A percentile compares a stretch with the other conserved stretches of the same genome.
These are phyloP conservation scores for Synergus itoensis DNA, from an alignment of 2,888 invertebrate species.

Conservation along the genomic window DNA sequence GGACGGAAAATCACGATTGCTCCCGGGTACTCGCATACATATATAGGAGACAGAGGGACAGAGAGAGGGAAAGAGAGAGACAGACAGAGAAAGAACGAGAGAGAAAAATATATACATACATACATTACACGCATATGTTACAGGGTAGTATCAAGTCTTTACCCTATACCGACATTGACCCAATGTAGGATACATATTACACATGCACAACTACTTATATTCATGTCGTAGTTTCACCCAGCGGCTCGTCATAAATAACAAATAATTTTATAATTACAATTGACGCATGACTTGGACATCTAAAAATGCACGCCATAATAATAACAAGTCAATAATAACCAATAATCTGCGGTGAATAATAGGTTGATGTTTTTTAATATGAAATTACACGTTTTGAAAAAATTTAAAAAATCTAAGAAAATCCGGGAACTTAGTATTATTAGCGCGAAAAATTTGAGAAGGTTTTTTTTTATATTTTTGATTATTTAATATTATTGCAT, in stretches of 20 bases:
- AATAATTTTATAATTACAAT: constrained; percentile 41
- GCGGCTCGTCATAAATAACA: constrained; percentile 23
- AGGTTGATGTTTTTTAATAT: not conserved
- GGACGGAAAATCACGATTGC: constrained; percentile 72
- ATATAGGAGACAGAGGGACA: constrained; percentile 48
- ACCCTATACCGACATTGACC: not conserved
- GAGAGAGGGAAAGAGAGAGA: constrained; percentile 48
- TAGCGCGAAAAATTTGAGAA: not conserved
- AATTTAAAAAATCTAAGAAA: no score
- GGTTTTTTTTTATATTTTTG: not conserved
- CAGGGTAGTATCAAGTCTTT: constrained; percentile 1
- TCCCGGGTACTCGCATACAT: constrained; percentile 48
- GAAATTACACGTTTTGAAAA: no score
- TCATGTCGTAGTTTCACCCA: constrained; percentile 8
- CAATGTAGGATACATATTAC: constrained; percentile 1
- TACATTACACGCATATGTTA: constrained; percentile 19
- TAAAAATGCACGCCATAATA: constrained; percentile 26
- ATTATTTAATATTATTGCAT: not conserved
- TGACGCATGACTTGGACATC: constrained; percentile 11
- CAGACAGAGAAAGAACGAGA: constrained; percentile 48
- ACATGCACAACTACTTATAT: constrained; percentile 3
- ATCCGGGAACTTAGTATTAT: no score
- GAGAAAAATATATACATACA: constrained; percentile 47
- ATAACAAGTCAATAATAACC: constrained; percentile 34
- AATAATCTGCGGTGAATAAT: constrained; percentile 28